phyloP scores from a whole-genome alignment of 2,113 vertebrate species.

The Gymnocephalus cernua region DNA sequence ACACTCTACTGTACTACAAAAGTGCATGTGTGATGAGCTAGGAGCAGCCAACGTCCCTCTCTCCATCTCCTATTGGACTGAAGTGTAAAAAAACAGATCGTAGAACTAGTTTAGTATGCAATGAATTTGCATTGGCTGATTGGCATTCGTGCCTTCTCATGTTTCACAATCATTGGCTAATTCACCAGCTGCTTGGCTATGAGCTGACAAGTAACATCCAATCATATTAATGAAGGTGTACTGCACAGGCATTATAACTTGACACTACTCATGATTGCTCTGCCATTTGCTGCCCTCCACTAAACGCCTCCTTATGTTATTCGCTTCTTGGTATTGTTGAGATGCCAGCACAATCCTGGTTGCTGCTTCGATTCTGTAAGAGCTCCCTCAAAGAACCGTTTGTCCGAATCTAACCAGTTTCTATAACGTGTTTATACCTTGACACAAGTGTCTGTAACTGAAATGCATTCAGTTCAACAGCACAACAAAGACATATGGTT shows the following conservation, averaged over 20 bases:
- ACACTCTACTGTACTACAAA: background rate
- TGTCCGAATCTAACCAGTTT: background rate
- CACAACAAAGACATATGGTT: background rate
- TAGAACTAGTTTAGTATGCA: background rate
- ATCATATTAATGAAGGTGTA: background rate
- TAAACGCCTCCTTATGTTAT: background rate
- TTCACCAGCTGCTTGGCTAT: conserved; percentile 6
- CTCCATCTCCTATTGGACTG: background rate
- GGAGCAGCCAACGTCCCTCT: background rate
- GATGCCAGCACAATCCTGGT: background rate
- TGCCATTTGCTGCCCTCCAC: background rate
- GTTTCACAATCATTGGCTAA: conserved; percentile 3
- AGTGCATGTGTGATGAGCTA: background rate
- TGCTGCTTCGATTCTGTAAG: background rate
- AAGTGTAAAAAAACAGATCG: background rate
- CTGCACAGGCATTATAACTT: background rate
- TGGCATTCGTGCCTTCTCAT: conserved; percentile 1
- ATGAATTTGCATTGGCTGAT: conserved; percentile 9
- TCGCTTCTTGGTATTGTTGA: background rate
- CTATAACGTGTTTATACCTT: background rate
- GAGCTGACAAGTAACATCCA: background rate
- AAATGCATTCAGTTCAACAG: background rate
- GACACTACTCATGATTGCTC: background rate
- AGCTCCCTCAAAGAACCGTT: background rate
- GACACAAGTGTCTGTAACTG: background rate